phyloP scores from a whole-genome alignment of 2,888 invertebrate genomes.

The Plutella xylostella region DNA sequence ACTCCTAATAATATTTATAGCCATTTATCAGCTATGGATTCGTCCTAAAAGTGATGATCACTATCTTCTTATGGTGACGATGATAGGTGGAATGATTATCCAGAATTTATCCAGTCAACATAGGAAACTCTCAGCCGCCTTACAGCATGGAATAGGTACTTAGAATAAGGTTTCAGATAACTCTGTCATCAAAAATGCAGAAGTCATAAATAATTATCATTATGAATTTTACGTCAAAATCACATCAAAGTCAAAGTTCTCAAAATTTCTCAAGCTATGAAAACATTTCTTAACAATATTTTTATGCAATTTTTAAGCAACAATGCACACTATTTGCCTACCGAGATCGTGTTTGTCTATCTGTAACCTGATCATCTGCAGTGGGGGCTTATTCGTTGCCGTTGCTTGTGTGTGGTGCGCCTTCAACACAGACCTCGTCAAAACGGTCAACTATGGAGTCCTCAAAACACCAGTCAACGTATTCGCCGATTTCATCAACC shows the following conservation, averaged over 20 bases:
- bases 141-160: no score
- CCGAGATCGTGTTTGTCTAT: slow-evolving; percentile 56
- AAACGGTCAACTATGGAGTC: slow-evolving; percentile 49
- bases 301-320: slow-evolving; percentile 12
- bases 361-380: slow-evolving; percentile 45
- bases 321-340: slow-evolving; percentile 48
- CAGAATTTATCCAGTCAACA: no score
- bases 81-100: no score
- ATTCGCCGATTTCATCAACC: slow-evolving; percentile 42
- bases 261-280: background rate
- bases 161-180: no score
- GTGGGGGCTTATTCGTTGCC: slow-evolving; percentile 32
- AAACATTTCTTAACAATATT: background rate
- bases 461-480: slow-evolving; percentile 40
- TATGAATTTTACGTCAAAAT: no score
- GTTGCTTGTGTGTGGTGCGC: slow-evolving; percentile 49
- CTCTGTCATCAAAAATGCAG: no score
- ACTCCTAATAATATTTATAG: no score
- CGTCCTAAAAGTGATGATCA: no score
- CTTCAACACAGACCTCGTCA: slow-evolving; percentile 47
- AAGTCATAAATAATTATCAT: no score
- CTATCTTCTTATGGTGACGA: no score
- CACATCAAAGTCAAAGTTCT: background rate
- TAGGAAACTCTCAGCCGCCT: no score
- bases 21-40: no score